Base-by-base conservation (phyloP, 92 coral and sea anemone genomes). In the Umimayanthus chanpuru region DNA sequence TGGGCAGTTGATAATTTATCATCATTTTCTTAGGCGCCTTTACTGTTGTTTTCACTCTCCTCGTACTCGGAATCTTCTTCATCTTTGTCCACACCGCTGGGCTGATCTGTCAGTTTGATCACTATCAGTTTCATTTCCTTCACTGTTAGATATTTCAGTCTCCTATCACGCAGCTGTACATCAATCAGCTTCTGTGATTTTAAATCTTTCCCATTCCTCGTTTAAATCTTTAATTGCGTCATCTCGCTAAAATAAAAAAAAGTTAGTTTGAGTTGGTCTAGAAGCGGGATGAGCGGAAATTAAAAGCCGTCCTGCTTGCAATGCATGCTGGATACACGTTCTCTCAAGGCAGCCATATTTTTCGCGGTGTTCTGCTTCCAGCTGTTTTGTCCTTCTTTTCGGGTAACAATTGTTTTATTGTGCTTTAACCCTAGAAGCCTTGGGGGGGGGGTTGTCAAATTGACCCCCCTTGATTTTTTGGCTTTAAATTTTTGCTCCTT, bases 211-310 rank as follows among this genome's bases (percentile, higher is more conserved):
- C 81, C 81, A 78, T 26, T 78, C 39, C 66, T 44, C 81, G 4
- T 47, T 21, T 50, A 78, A 23, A n/a, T 78, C 81, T 78, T 78
- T 49, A 49, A 78, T 78, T 44, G 81, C 81, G 23, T 78, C 66
- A 25, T 78, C 66, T 71, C 76, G 76, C 76, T 61, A 61, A 61
- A 61, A 61, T 61, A 67, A 67, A 67, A 67, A 67, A 67, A 67
- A 7, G 73, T 67, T 67, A 67, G 73, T 12, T 67, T n/a, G 73
- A 67, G 30, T 67, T 67, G 73, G 73, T 67, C 73, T 67, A 67
- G 73, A 67, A 67, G 73, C 30, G 73, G 4, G 9, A 67, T 67
- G 73, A 23, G 73, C n/a, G n/a, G n/a, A n/a, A n/a, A n/a, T n/a
- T n/a, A n/a, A n/a, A n/a, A n/a, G n/a, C n/a, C n/a, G n/a, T n/a